phyloP scores from a whole-genome alignment of 2,113 vertebrate species.

The Acanthochromis polyacanthus region DNA sequence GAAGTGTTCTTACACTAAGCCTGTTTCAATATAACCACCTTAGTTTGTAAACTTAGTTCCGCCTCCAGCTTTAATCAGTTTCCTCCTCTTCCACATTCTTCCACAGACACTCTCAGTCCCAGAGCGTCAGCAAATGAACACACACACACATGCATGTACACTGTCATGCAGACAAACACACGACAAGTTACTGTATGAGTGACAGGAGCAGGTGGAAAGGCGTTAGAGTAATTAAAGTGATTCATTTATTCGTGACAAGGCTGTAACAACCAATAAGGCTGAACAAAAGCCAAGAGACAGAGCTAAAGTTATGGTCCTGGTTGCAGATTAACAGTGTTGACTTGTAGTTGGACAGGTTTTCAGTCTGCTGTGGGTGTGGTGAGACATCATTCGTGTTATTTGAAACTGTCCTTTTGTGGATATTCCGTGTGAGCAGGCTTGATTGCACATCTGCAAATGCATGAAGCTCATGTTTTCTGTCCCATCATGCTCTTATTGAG shows the following conservation, averaged over 20 bases:
- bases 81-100: constrained; percentile 50
- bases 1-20: constrained; percentile 4
- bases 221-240: not conserved
- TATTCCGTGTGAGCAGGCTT: constrained; percentile 13
- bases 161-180: not conserved
- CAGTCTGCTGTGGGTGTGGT: constrained; percentile 40
- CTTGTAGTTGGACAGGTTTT: constrained; percentile 66
- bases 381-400: constrained; percentile 12
- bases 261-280: constrained; percentile 10
- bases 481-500: constrained; percentile 3
- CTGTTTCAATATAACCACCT: constrained; percentile 37
- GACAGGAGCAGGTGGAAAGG: not conserved
- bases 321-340: constrained; percentile 25
- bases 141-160: not conserved
- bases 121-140: constrained; percentile 3
- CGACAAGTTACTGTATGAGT: not conserved
- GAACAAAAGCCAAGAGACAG: constrained; percentile 22
- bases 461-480: constrained; percentile 9
- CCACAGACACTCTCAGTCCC: not conserved
- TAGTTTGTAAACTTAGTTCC: constrained; percentile 61
- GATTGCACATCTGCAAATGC: constrained; percentile 22
- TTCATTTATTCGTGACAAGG: constrained; percentile 3
- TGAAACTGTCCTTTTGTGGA: not conserved
- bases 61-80: constrained; percentile 64
- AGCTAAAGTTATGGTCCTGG: not conserved